phyloP scores from a whole-genome alignment of 2,113 vertebrate species.

The Bubo scandiacus region DNA sequence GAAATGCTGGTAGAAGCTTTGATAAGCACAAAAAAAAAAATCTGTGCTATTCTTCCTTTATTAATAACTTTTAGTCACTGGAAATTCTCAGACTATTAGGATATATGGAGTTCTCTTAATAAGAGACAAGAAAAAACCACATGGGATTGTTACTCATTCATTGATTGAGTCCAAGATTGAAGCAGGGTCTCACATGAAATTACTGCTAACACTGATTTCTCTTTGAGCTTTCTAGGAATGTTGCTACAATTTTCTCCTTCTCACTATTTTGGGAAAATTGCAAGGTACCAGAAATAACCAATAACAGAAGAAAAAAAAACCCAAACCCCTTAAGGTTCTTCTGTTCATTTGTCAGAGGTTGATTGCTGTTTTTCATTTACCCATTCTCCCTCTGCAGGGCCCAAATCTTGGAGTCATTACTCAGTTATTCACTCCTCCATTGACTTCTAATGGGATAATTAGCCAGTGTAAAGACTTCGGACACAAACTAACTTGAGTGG shows the following conservation, averaged over 20 bases:
- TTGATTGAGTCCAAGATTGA: not conserved
- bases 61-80: conserved; percentile 1
- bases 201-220: not conserved
- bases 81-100: not conserved
- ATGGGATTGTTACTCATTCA: not conserved
- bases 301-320: not conserved
- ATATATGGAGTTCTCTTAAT: not conserved
- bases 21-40: not conserved
- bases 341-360: not conserved
- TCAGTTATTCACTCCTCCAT: not conserved
- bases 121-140: not conserved
- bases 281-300: not conserved
- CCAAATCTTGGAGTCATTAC: not conserved
- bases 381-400: not conserved
- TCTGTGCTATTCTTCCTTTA: not conserved
- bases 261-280: not conserved
- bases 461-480: not conserved
- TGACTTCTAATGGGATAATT: not conserved
- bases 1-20: not conserved
- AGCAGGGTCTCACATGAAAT: not conserved
- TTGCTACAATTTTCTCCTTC: not conserved
- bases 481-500: not conserved
- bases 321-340: not conserved
- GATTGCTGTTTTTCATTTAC: not conserved
- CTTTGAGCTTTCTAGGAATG: not conserved